Conservation (phyloP, 2,113 vertebrate genomes). For the Hoplias malabaricus region DNA sequence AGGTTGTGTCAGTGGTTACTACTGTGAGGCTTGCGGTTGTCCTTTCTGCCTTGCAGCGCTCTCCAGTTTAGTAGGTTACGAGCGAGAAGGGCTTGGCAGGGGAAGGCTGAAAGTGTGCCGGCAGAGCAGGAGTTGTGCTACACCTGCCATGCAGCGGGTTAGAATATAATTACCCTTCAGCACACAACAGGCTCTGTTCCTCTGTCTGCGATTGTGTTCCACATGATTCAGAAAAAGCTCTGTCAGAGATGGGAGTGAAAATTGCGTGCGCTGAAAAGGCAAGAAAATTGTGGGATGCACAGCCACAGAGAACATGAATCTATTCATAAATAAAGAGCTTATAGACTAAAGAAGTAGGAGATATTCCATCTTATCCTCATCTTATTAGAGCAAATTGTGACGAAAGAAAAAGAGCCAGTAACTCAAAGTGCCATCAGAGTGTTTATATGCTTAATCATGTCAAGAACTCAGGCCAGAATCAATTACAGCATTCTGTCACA, state of each 20-base stretch:
- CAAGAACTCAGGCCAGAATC: background rate
- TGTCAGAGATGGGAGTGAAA: background rate
- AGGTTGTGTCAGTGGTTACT: background rate
- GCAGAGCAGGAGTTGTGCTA: slow-evolving; percentile 8
- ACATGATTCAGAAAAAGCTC: background rate
- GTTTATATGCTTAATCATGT: background rate
- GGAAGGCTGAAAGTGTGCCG: slow-evolving; percentile 22
- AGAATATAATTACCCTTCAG: slow-evolving; percentile 23
- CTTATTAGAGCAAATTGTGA: background rate
- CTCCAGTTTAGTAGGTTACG: slow-evolving; percentile 19
- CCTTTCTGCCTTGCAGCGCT: background rate
- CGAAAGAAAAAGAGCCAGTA: background rate
- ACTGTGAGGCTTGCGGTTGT: background rate
- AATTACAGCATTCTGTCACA: background rate
- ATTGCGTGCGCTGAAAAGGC: background rate
- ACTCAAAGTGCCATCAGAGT: background rate
- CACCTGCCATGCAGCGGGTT: slow-evolving; percentile 27
- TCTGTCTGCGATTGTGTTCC: background rate
- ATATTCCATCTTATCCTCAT: background rate
- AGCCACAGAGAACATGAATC: background rate
- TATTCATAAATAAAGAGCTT: too few species aligned
- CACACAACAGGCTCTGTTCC: background rate
- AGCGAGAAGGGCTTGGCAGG: slow-evolving; percentile 18
- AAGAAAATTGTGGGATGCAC: background rate
- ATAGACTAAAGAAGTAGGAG: too few species aligned